These are phyloP conservation scores for Conopomorpha cramerella DNA, from an alignment of 1,140 invertebrate species.

Conservation along the genomic window DNA sequence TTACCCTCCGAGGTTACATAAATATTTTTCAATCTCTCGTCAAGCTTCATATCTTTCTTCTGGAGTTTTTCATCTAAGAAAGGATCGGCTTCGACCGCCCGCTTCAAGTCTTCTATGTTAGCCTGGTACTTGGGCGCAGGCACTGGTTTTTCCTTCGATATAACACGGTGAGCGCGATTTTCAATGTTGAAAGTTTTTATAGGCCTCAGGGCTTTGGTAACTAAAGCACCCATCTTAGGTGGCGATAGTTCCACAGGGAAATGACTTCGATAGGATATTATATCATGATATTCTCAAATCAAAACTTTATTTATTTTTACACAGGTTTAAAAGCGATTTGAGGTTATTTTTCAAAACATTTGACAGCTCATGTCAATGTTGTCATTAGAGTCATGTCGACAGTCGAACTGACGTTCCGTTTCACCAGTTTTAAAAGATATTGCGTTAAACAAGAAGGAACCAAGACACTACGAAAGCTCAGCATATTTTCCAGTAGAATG, in stretches of 20 bases:
- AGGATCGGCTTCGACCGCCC: slow-evolving; percentile 65
- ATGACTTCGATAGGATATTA: no score
- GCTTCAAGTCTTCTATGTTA: slow-evolving; percentile 64
- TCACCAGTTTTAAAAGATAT: no score
- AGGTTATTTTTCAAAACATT: no score
- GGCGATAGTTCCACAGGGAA: slow-evolving; percentile 16
- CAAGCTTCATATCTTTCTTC: slow-evolving; percentile 63
- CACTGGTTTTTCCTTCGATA: slow-evolving; percentile 69
- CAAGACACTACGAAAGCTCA: no score
- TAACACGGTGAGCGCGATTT: slow-evolving; percentile 69
- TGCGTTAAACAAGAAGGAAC: no score
- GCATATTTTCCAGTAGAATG: no score
- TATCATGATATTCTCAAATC: no score
- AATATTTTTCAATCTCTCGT: slow-evolving; percentile 68
- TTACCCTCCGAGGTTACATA: slow-evolving; percentile 66
- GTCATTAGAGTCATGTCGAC: no score
- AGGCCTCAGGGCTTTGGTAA: slow-evolving; percentile 33
- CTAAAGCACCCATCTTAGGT: slow-evolving; percentile 53
- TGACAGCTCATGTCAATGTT: no score
- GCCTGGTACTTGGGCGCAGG: slow-evolving; percentile 67
- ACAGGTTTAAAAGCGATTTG: neutral
- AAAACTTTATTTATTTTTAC: no score
- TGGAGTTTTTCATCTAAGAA: slow-evolving; percentile 61
- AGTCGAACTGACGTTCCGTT: no score
- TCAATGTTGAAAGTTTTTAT: slow-evolving; percentile 69